Conservation (phyloP, 2,113 vertebrate genomes). For the Silurus asotus region DNA sequence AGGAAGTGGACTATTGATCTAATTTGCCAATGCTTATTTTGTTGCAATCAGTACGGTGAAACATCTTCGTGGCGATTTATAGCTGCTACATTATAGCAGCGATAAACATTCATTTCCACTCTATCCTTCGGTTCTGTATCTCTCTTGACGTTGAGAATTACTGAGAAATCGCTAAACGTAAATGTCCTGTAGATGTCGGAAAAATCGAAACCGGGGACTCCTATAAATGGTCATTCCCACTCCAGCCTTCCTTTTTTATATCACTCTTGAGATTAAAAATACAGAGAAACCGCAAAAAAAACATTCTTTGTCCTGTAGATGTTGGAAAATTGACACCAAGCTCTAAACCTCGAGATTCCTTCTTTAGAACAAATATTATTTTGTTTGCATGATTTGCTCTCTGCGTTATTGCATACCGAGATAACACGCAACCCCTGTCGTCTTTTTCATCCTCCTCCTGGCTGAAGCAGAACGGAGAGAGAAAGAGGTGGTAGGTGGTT, state of each 20-base stretch:
- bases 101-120: background rate
- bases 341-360: no score
- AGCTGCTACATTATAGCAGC: background rate
- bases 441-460: slow-evolving; percentile 12
- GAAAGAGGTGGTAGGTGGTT: background rate
- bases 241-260: background rate
- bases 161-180: background rate
- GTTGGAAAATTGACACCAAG: no score
- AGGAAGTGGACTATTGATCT: background rate
- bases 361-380: no score
- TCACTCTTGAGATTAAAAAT: background rate
- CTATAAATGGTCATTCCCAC: no score
- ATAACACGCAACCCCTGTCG: no score
- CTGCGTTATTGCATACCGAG: background rate
- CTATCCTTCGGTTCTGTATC: background rate
- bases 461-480: background rate
- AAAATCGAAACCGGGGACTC: background rate
- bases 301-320: no score
- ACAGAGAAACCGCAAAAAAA: no score
- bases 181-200: background rate
- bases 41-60: background rate
- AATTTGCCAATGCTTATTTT: background rate
- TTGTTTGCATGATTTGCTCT: background rate
- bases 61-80: background rate
- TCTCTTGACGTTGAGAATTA: background rate